A percentile compares a stretch with the other conserved stretches of the same genome.
Evolutionary conservation across 2,113 vertebrate species (phyloP).

Genomic region (Trichomycterus rosablanca): DNA sequence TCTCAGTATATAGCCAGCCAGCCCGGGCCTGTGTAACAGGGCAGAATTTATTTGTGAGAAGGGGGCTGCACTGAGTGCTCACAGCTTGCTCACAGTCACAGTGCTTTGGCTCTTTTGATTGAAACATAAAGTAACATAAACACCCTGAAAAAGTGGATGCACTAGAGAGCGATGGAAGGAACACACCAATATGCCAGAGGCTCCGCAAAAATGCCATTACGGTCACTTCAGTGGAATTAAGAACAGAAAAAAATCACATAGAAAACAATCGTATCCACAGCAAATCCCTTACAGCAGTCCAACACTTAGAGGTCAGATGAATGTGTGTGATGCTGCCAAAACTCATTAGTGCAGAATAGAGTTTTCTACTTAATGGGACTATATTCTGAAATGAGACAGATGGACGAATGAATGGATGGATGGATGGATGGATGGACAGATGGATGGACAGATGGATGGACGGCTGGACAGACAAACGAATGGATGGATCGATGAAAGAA

Average conservation of each 20-base stretch:
- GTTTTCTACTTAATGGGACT: no score
- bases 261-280: background rate
- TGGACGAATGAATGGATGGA: no score
- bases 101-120: constrained; percentile 62
- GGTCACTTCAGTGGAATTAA: constrained; percentile 19
- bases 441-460: no score
- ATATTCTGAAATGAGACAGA: no score
- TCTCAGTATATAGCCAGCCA: constrained; percentile 22
- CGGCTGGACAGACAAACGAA: no score
- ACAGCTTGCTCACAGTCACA: constrained; percentile 55
- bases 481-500: no score
- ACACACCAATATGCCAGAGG: constrained; percentile 2
- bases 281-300: background rate
- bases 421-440: no score
- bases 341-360: background rate
- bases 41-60: constrained; percentile 41
- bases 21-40: constrained; percentile 37
- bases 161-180: constrained; percentile 28
- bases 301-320: constrained; percentile 2
- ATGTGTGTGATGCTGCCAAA: background rate
- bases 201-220: constrained; percentile 13
- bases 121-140: constrained; percentile 71
- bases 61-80: constrained; percentile 44
- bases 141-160: constrained; percentile 54
- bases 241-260: background rate